Evolutionary conservation across 37 sponge, comb jelly and placozoan species (phyloP).

Genomic region (Haliclona indistincta): DNA sequence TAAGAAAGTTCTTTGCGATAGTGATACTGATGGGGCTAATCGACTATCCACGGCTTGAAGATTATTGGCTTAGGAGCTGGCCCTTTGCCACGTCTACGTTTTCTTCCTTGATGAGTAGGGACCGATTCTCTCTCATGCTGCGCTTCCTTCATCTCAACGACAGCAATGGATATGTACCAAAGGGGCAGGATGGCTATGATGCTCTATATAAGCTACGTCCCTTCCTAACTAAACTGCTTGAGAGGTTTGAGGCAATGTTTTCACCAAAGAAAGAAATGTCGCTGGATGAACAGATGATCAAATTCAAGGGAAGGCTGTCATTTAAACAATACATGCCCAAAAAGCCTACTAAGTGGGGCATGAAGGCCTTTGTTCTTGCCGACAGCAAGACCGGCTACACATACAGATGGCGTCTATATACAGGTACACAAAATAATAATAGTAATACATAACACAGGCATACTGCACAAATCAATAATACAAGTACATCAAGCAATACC

Average conservation of each 20-base stretch:
- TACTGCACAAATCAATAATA: not conserved
- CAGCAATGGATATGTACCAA: conserved; percentile 12
- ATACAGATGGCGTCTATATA: conserved; percentile 15
- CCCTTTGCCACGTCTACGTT: conserved; percentile 25
- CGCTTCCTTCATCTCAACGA: conserved; percentile 34
- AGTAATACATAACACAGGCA: not conserved
- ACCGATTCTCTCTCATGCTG: conserved; percentile 27
- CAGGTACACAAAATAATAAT: not conserved
- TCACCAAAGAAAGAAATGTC: conserved; percentile 1
- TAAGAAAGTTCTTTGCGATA: too few species aligned
- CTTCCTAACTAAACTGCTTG: conserved; percentile 14
- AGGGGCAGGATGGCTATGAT: conserved; percentile 20
- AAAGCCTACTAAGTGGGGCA: conserved; percentile 46
- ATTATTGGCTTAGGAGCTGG: conserved; percentile 13
- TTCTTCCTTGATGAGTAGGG: conserved; percentile 13
- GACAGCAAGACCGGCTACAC: conserved; percentile 10
- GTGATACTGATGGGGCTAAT: conserved; percentile 26
- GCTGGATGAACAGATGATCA: too few species aligned
- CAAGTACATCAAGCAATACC: not conserved
- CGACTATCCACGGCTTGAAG: conserved; percentile 20
- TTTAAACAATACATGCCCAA: conserved; percentile 5
- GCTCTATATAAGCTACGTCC: conserved; percentile 34
- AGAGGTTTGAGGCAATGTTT: conserved; percentile 8
- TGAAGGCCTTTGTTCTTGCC: conserved; percentile 29
- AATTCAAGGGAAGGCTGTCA: conserved; percentile 32